Evolutionary conservation across 2,888 invertebrate species (phyloP).

Genomic region (Uloborus plumipes): DNA sequence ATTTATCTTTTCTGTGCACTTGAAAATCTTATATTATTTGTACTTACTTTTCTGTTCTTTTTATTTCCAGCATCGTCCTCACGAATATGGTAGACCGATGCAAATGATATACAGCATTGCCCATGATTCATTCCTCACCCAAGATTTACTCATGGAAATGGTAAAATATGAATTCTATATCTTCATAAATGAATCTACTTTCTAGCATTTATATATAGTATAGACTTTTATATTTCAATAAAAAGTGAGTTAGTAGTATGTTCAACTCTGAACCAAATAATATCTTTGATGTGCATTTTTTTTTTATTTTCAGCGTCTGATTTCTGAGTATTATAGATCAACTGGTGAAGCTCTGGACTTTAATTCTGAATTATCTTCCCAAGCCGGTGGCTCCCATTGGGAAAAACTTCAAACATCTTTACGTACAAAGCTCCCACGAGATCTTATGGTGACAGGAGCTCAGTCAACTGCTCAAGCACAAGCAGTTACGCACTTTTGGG

Average conservation of each 20-base stretch:
- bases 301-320: slow-evolving; percentile 76
- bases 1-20: background rate
- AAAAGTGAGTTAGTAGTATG: too few species aligned
- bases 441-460: slow-evolving; percentile 72
- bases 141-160: slow-evolving; percentile 87
- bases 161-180: slow-evolving; percentile 69
- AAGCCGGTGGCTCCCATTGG: slow-evolving; percentile 79
- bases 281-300: background rate
- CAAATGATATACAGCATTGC: slow-evolving; percentile 87
- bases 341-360: slow-evolving; percentile 80
- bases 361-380: slow-evolving; percentile 36
- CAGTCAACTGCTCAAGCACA: slow-evolving; percentile 65
- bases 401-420: slow-evolving; percentile 83
- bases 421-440: slow-evolving; percentile 81
- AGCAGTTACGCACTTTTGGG: slow-evolving; percentile 67
- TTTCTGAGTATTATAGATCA: slow-evolving; percentile 86
- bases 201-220: too few species aligned
- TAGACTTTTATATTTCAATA: too few species aligned
- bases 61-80: slow-evolving; percentile 78
- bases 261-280: too few species aligned
- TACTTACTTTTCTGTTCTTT: slow-evolving; percentile 4
- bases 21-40: background rate
- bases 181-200: background rate
- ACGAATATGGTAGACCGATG: slow-evolving; percentile 94
- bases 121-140: slow-evolving; percentile 84